Conservation (phyloP, 2,113 vertebrate species). For the Apeltes quadracus region DNA sequence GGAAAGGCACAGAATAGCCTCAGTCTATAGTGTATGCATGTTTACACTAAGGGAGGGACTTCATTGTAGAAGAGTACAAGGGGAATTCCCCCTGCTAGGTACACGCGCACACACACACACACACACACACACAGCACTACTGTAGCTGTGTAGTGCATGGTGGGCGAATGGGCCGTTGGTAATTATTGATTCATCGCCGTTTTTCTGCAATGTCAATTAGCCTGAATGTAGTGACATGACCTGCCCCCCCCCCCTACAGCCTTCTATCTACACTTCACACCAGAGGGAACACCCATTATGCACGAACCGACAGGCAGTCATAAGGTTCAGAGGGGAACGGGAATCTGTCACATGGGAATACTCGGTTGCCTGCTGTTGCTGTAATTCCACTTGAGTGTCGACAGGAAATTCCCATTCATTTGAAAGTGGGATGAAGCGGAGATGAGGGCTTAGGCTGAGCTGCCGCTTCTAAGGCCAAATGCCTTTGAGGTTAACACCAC, state of each 20-base stretch:
- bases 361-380: constrained; percentile 38
- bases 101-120: constrained; percentile 6
- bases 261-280: constrained; percentile 2
- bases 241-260: constrained; percentile 1
- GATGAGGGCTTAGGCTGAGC: constrained; percentile 50
- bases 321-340: constrained; percentile 48
- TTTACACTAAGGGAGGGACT: constrained; percentile 21
- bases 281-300: constrained; percentile 24
- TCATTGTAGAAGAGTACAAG: constrained; percentile 29
- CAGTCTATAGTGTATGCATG: constrained; percentile 1
- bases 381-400: constrained; percentile 53
- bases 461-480: constrained; percentile 40
- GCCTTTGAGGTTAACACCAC: constrained; percentile 43
- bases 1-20: neutral
- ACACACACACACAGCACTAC: constrained; percentile 5
- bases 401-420: constrained; percentile 61
- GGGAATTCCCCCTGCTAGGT: constrained; percentile 32
- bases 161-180: constrained; percentile 41
- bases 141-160: constrained; percentile 8
- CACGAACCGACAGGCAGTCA: constrained; percentile 42
- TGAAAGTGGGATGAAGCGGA: constrained; percentile 50
- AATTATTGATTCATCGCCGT: constrained; percentile 44
- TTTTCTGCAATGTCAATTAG: constrained; percentile 37
- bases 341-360: constrained; percentile 47
- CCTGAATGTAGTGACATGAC: constrained; percentile 30